Conservation (phyloP, 2,113 vertebrate genomes). For the Nesogale talazaci region DNA sequence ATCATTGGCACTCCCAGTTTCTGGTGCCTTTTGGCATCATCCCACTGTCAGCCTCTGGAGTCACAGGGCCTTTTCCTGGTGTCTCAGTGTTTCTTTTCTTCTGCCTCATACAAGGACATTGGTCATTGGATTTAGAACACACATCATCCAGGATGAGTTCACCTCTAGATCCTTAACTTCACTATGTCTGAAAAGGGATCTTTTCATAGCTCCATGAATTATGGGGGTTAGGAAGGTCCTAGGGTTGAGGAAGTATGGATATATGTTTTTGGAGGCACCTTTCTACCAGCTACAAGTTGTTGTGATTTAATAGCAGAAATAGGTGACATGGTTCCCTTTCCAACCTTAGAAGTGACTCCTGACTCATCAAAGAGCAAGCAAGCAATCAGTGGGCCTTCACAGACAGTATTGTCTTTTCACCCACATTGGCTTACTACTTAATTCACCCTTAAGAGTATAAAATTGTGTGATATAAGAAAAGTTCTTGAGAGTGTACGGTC, state of each 20-base stretch:
- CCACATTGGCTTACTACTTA: background rate
- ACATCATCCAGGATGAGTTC: background rate
- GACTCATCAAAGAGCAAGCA: conserved; percentile 9
- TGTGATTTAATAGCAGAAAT: background rate
- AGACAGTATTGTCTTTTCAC: background rate
- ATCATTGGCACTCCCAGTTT: background rate
- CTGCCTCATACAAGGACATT: background rate
- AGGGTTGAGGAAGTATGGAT: background rate
- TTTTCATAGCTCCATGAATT: background rate
- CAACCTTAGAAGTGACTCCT: conserved; percentile 17
- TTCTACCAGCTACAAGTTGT: background rate
- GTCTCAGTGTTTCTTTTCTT: background rate
- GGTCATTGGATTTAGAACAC: background rate
- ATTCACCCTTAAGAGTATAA: background rate
- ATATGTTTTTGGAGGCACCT: background rate
- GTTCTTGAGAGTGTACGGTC: background rate
- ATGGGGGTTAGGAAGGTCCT: background rate
- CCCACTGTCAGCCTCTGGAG: background rate
- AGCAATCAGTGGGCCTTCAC: background rate
- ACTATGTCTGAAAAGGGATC: background rate
- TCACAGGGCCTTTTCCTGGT: background rate
- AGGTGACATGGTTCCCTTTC: background rate
- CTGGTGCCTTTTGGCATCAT: background rate
- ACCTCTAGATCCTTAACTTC: background rate
- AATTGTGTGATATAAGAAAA: background rate